Conservation (phyloP, 2,113 vertebrate genomes). For the Axis porcinus region DNA sequence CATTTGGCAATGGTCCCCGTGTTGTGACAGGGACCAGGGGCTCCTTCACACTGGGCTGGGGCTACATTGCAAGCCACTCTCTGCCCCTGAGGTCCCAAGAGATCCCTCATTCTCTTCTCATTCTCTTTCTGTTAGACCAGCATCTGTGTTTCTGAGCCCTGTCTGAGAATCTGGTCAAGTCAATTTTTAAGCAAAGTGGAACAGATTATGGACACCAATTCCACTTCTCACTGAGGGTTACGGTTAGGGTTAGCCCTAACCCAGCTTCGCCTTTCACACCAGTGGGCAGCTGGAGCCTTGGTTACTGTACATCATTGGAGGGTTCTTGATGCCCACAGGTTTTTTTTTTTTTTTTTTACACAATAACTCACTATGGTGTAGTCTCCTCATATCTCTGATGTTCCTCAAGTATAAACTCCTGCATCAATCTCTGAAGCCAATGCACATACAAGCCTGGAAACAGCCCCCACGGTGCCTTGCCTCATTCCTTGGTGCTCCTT, state of each 20-base stretch:
- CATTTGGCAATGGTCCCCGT: no score
- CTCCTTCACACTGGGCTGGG: background rate
- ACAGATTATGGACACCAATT: no score
- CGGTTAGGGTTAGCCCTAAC: background rate
- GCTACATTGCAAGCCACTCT: no score
- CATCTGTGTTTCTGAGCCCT: background rate
- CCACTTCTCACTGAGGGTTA: no score
- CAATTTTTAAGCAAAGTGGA: background rate
- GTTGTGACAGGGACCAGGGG: background rate
- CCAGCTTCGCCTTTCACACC: background rate
- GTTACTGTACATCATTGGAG: fast-evolving
- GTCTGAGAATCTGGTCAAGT: background rate
- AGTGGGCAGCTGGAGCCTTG: background rate
- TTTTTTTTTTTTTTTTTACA: background rate
- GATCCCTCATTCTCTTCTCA: background rate
- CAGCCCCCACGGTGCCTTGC: background rate
- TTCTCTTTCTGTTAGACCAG: background rate
- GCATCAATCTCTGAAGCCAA: fast-evolving
- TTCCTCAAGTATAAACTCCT: background rate
- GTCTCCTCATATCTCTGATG: background rate
- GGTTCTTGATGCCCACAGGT: fast-evolving
- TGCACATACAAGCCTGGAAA: background rate
- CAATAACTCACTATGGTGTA: fast-evolving
- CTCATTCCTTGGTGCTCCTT: background rate
- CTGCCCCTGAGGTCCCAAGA: no score